A percentile compares a stretch with the other conserved stretches of the same genome.
Conservation (phyloP, 2,888 invertebrate genomes). For the Diarsia rubi region DNA sequence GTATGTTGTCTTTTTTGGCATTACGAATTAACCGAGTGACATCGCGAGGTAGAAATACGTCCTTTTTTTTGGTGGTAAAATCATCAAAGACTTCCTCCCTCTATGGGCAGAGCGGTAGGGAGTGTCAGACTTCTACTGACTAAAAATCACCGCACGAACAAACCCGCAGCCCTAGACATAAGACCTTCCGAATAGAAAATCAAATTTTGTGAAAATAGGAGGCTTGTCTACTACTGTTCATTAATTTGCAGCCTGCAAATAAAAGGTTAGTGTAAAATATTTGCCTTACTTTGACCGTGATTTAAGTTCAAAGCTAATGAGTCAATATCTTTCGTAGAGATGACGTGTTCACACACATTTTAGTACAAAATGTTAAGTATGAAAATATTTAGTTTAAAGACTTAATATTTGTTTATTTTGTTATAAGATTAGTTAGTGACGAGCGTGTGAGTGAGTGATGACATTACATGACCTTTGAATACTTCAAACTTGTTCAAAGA, state of each 20-base stretch:
- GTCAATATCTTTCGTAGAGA: background rate
- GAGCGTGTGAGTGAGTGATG: constrained; percentile 11
- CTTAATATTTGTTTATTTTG: constrained; percentile 8
- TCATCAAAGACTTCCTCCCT: too few species aligned
- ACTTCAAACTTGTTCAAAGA: constrained; percentile 7
- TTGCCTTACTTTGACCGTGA: background rate
- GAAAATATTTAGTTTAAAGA: constrained; percentile 16
- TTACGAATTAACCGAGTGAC: too few species aligned
- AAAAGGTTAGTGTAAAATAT: background rate
- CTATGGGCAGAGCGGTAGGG: too few species aligned
- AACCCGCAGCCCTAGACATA: too few species aligned
- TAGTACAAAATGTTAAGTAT: background rate
- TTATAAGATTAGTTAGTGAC: constrained; percentile 7
- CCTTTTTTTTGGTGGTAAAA: too few species aligned
- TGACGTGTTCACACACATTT: constrained; percentile 15
- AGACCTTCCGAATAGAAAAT: too few species aligned
- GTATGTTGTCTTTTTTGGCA: too few species aligned
- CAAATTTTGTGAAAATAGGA: too few species aligned
- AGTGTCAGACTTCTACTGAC: too few species aligned
- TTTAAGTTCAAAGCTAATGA: constrained; percentile 1
- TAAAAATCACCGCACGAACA: too few species aligned
- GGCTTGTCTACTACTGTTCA: background rate
- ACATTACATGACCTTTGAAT: constrained; percentile 18
- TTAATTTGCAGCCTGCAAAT: background rate
- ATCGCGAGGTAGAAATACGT: too few species aligned